Base-by-base conservation (phyloP, 2,888 invertebrate species). In the Hemicrepidius hirtus region DNA sequence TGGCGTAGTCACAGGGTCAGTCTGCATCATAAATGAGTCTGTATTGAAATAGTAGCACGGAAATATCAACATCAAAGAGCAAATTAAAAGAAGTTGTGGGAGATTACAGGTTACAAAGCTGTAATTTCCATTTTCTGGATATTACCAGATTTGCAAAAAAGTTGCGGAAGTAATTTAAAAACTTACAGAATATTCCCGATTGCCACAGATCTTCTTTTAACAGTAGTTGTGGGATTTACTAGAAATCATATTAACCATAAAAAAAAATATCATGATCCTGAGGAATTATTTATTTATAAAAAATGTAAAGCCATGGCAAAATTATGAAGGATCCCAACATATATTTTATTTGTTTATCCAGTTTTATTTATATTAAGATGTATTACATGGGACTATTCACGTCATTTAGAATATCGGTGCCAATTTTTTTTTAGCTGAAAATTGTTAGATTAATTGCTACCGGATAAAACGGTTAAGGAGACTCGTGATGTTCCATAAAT, bases 1-100 rank as follows among this genome's bases (percentile, higher is more conserved):
- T 70, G 67, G 67, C 66, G 62, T 28, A 50, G 40, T 32, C 18
- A n/a, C 73, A 67, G 65, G 70, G 73, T 67, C 67, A 70, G 35
- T 65, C 35, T 41, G 44, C 40, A 35, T 20, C 21, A 49, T 63
- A 37, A 60, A 60, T 57, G 57, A 57, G 57, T 60, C 24, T n/a
- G n/a, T 55, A 72, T 40, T 57, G 49, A 50, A 50, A 44, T 44
- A 18, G 44, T 44, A 44, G 18, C 9, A 6, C 44, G 44, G 44
- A 44, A 44, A 44, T 18, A 18, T 16, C 3, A 3, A 18, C 13
- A 13, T 6, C 24, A 24, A 2, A 5, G 5, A 24, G 32, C 9
- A 9, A 32, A 32, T 9, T 32, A 32, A 32, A 32, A 6, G 7
- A 7, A 6, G 13, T 13, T 13, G 44, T 18, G 44, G 1, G 5